These are phyloP conservation scores for Centropyge bicolor DNA, from an alignment of 2,797 vertebrate genomes.

Conservation along the genomic window DNA sequence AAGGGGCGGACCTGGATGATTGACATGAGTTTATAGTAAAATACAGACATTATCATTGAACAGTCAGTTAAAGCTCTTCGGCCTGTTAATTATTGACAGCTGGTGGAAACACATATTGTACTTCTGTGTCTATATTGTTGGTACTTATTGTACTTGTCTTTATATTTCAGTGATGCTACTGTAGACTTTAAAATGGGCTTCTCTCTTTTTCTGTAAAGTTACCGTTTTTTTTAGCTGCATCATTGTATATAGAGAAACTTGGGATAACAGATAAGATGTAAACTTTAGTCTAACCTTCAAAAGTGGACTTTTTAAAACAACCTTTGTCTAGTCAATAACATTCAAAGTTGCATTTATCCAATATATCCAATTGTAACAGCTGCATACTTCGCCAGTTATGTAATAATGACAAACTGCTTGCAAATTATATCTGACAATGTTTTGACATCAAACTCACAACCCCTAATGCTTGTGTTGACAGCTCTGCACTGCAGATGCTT, in stretches of 20 bases:
- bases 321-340: not conserved
- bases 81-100: conserved; percentile 11
- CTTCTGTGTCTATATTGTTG: not conserved
- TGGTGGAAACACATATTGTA: conserved; percentile 8
- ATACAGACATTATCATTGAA: conserved; percentile 25
- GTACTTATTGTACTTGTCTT: not conserved
- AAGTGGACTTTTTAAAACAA: too few relatives aligned
- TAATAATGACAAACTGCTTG: not conserved
- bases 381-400: not conserved
- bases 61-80: not conserved
- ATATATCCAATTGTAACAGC: not conserved
- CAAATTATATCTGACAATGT: not conserved
- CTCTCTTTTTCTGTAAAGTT: not conserved
- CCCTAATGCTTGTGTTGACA: not conserved
- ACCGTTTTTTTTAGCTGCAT: not conserved
- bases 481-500: not conserved
- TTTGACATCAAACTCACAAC: not conserved
- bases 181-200: not conserved
- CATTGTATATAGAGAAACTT: not conserved
- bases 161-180: not conserved
- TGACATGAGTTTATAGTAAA: not conserved
- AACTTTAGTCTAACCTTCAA: too few relatives aligned
- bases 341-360: not conserved
- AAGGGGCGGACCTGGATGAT: not conserved
- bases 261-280: not conserved